A percentile compares a stretch with the other conserved stretches of the same genome.
These are phyloP conservation scores for Karalla daura DNA, from an alignment of 2,797 vertebrate species.

Conservation along the genomic window DNA sequence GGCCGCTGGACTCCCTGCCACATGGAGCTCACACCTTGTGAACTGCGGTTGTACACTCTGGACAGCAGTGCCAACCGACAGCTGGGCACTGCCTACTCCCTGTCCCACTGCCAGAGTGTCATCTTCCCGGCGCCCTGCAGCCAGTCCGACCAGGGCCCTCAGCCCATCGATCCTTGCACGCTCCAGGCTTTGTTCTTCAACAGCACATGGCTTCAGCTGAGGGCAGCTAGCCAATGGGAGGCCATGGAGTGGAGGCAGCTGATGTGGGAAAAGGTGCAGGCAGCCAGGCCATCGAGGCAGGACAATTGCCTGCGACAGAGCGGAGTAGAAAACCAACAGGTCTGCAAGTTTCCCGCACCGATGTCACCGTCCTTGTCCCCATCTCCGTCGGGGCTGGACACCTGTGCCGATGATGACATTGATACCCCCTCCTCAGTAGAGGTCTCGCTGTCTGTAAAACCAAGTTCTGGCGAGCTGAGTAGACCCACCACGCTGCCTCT, in stretches of 20 bases:
- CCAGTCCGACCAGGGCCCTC: slow-evolving; percentile 59
- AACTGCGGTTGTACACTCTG: slow-evolving; percentile 90
- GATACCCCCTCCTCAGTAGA: slow-evolving; percentile 50
- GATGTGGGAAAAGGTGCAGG: slow-evolving; percentile 90
- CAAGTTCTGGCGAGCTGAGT: slow-evolving; percentile 52
- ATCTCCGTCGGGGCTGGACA: slow-evolving; percentile 62
- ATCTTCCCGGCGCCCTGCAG: slow-evolving; percentile 76
- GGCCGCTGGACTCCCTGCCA: slow-evolving; percentile 92
- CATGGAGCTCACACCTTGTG: slow-evolving; percentile 91
- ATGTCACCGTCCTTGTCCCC: slow-evolving; percentile 59
- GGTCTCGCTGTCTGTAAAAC: slow-evolving; percentile 3
- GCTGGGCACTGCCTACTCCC: slow-evolving; percentile 88
- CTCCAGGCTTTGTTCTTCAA: slow-evolving; percentile 92
- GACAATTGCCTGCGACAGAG: slow-evolving; percentile 70
- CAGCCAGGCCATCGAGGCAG: slow-evolving; percentile 76
- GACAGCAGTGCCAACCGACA: slow-evolving; percentile 93
- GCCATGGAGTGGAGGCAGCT: slow-evolving; percentile 93
- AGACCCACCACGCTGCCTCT: slow-evolving; percentile 85
- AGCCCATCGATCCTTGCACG: slow-evolving; percentile 85
- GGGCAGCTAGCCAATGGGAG: slow-evolving; percentile 91
- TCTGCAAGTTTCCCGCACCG: slow-evolving; percentile 42
- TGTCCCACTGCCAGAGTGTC: slow-evolving; percentile 93
- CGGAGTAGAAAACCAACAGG: slow-evolving; percentile 64
- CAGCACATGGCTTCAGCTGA: slow-evolving; percentile 91
- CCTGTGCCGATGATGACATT: slow-evolving; percentile 58